Base-by-base conservation (phyloP, 2,113 vertebrate species). In the Onychostoma macrolepis region DNA sequence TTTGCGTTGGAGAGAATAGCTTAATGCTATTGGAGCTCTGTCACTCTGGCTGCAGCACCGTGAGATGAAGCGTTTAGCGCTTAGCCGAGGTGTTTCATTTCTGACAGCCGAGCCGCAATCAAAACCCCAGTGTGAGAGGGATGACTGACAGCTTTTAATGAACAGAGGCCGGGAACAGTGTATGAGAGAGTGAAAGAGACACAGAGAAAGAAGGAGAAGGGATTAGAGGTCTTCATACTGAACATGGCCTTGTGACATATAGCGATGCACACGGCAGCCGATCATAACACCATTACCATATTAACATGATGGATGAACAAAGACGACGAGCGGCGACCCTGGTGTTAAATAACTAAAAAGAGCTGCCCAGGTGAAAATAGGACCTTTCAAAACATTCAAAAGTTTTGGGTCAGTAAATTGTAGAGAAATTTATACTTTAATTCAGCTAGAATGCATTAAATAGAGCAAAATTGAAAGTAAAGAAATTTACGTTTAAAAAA, bases 101-200 rank as follows among this genome's bases (percentile, higher is more conserved):
- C 90, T 92, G 93, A 91, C 93, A 92, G 91, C 88, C 90, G 92
- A 93, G 89, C 90, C 69, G 10, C 90, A 92, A 88, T 89, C 88
- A 87, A 88, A 87, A 88, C 88, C 11, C 89, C 92, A 85, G 88
- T 91, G 85, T 93, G 89, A 93, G 92, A 86, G 58, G 85, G 87
- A 92, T 94, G 93, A 95, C 90, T 92, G 92, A 93, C 94, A 93
- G 93, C 90, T 93, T 91, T 94, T 94, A 94, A 92, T 91, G 92
- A 94, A 92, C 92, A 92, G 86, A 83, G 65, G 72, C 53, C 17
- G 65, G 72, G 81, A 85, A 87, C 79, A 87, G 81, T 63, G 72
- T 45, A 17, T 4, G 56, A 53, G 12, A 84, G 67, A 85, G 30
- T 4, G 36, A n/a, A 30, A 67, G 76, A 75, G 28, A 85, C 26